Conservation (phyloP, 92 coral and sea anemone genomes). For the Epizoanthus scotinus region DNA sequence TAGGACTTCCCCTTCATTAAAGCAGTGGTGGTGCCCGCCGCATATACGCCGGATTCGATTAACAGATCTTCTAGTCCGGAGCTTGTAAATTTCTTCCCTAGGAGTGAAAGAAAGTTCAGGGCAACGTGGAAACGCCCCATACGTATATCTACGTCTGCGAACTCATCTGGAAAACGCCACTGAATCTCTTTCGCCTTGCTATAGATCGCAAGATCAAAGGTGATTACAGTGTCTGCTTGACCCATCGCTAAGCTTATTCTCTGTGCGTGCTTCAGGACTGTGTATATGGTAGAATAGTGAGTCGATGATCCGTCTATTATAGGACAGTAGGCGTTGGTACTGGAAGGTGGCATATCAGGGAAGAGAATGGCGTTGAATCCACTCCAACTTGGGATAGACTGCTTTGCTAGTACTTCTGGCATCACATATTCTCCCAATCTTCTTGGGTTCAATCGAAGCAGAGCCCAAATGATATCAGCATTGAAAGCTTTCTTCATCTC, state of each 20-base stretch:
- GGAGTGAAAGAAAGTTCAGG: constrained; percentile 1
- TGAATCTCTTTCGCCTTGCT: constrained; percentile 28
- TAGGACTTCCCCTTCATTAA: constrained; percentile 69
- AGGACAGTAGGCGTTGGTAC: too few species aligned
- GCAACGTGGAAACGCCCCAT: too few species aligned
- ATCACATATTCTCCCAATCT: constrained; percentile 40
- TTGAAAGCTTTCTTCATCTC: constrained; percentile 19
- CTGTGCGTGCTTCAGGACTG: too few species aligned
- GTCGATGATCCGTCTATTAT: too few species aligned
- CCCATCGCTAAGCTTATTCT: too few species aligned
- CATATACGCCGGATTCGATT: constrained; percentile 70
- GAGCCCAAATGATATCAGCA: constrained; percentile 28
- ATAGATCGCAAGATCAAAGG: constrained; percentile 43
- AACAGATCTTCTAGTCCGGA: constrained; percentile 67
- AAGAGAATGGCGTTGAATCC: too few species aligned
- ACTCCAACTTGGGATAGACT: constrained; percentile 8
- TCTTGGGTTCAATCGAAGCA: constrained; percentile 34
- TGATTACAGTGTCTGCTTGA: constrained; percentile 36
- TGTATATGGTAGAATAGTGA: too few species aligned
- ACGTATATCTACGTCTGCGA: neutral
- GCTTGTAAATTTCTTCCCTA: too few species aligned
- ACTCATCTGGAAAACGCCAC: constrained; percentile 10
- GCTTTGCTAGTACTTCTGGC: constrained; percentile 3
- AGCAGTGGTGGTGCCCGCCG: constrained; percentile 57
- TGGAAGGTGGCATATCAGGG: too few species aligned